phyloP scores from a whole-genome alignment of 2,888 invertebrate genomes.

The Coelopa pilipes region DNA sequence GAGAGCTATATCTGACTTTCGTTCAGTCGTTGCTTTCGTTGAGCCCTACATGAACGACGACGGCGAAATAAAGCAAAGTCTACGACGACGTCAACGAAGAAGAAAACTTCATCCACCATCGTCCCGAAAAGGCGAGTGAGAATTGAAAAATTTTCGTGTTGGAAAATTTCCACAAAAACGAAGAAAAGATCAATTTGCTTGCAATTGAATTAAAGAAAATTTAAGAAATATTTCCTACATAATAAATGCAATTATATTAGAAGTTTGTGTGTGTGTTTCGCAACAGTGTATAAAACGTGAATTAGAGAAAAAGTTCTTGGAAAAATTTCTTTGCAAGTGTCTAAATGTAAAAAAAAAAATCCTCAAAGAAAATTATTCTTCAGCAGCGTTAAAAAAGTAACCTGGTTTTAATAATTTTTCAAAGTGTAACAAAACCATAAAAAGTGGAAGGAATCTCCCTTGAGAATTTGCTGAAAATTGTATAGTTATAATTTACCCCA shows the following conservation, averaged over 20 bases:
- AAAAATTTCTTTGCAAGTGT: slow-evolving; percentile 26
- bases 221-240: slow-evolving; percentile 20
- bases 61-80: slow-evolving; percentile 16
- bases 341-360: not conserved
- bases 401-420: not conserved
- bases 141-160: slow-evolving; percentile 40
- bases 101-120: slow-evolving; percentile 34
- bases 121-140: slow-evolving; percentile 38
- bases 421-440: slow-evolving; percentile 12
- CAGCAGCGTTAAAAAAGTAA: not conserved
- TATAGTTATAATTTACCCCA: not conserved
- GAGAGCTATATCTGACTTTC: slow-evolving; percentile 23
- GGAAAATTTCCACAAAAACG: slow-evolving; percentile 36
- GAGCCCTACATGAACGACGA: slow-evolving; percentile 11
- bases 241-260: slow-evolving; percentile 19
- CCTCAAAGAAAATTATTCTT: slow-evolving; percentile 6
- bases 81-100: slow-evolving; percentile 6
- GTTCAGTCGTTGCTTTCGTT: slow-evolving; percentile 23
- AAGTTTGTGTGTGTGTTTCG: slow-evolving; percentile 35
- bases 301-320: slow-evolving; percentile 26
- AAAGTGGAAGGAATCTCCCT: not conserved
- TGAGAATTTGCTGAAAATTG: slow-evolving; percentile 4
- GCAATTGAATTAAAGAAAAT: slow-evolving; percentile 35
- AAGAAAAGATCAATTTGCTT: slow-evolving; percentile 33
- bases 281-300: slow-evolving; percentile 30